Evolutionary conservation across 2,797 vertebrate genomes (phyloP).

Genomic region (Melanotaenia boesemani): DNA sequence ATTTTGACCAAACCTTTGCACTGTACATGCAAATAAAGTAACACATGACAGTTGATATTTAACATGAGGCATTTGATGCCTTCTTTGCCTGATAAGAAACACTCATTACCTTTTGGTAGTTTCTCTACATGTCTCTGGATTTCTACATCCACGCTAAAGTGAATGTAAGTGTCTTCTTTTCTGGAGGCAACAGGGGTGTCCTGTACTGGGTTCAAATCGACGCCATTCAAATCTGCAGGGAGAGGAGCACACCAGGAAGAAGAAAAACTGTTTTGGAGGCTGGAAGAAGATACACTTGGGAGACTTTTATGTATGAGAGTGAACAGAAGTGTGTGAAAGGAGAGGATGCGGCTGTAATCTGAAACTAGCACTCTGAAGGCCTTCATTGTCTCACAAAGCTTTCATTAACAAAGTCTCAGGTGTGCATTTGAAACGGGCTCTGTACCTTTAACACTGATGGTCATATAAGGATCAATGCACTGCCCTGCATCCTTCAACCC

Average conservation of each 20-base stretch:
- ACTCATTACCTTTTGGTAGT: slow-evolving; percentile 92
- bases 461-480: slow-evolving; percentile 99
- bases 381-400: neutral
- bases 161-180: slow-evolving; percentile 96
- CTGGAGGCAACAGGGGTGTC: slow-evolving; percentile 94
- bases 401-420: too few species aligned
- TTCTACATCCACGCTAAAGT: slow-evolving; percentile 95
- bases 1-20: neutral
- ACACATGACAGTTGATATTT: too few species aligned
- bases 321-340: neutral
- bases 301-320: neutral
- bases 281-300: neutral
- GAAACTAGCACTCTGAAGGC: slow-evolving; percentile 8
- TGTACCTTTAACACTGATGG: slow-evolving; percentile 95
- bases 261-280: neutral
- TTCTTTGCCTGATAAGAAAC: neutral
- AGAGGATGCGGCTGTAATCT: slow-evolving; percentile 7
- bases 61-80: too few species aligned
- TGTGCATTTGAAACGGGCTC: neutral
- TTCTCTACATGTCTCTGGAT: slow-evolving; percentile 98
- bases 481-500: slow-evolving; percentile 98
- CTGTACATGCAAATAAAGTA: neutral
- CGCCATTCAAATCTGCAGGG: slow-evolving; percentile 90
- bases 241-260: neutral
- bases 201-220: slow-evolving; percentile 95